Conservation (phyloP, 2,797 vertebrate species). For the Phrynocephalus vlangalii region DNA sequence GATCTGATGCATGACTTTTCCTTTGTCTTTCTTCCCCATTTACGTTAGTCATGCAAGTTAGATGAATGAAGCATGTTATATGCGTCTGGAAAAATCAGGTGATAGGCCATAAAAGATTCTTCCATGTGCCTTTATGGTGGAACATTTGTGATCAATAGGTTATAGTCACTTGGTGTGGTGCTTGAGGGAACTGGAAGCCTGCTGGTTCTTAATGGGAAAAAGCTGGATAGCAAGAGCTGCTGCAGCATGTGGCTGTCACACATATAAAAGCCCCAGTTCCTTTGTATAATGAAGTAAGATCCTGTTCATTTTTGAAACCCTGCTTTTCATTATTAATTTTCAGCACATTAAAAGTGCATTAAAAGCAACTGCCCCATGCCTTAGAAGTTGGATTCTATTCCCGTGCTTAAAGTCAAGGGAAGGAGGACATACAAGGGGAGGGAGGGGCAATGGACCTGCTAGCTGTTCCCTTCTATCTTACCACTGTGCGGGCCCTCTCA, state of each 20-base stretch:
- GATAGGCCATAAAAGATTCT: conserved; percentile 15
- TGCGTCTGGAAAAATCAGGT: not conserved
- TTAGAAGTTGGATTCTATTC: not conserved
- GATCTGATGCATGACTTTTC: no score
- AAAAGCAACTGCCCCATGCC: conserved; percentile 3
- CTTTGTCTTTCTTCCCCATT: not conserved
- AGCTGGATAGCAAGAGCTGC: conserved; percentile 9
- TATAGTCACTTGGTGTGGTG: conserved; percentile 52
- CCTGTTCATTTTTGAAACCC: conserved; percentile 13
- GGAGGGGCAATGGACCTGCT: not conserved
- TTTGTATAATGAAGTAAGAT: not conserved
- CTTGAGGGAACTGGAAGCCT: conserved; percentile 9
- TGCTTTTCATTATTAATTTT: not conserved
- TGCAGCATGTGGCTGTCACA: not conserved
- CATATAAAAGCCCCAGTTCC: conserved; percentile 11
- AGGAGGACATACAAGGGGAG: not conserved
- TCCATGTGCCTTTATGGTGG: conserved; percentile 20
- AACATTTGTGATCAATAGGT: conserved; percentile 61
- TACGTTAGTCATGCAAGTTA: not conserved
- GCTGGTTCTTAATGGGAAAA: conserved; percentile 25
- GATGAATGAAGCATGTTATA: not conserved
- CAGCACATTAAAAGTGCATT: not conserved
- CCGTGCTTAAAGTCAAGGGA: not conserved
- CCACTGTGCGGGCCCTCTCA: not conserved
- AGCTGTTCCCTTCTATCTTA: not conserved